phyloP scores from a whole-genome alignment of 1,140 invertebrate genomes.

The Drosophila neocordata region DNA sequence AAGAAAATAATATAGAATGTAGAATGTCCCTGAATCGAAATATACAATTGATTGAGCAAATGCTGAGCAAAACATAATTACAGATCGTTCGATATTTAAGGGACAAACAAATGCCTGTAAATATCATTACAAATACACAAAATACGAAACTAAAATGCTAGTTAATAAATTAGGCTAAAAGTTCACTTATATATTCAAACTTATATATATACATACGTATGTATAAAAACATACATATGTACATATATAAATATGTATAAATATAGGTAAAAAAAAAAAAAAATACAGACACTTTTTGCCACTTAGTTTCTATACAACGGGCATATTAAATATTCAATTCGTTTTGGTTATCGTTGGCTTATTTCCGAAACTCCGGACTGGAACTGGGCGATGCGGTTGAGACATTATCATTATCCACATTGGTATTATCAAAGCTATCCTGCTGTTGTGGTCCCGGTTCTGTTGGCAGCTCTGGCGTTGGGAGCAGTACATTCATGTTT shows the following conservation, averaged over 20 bases:
- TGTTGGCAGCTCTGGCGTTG: conserved; percentile 43
- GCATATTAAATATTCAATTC: conserved; percentile 11
- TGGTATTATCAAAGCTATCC: conserved; percentile 73
- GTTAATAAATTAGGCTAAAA: conserved; percentile 40
- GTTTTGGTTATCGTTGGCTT: conserved; percentile 23
- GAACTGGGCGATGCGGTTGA: conserved; percentile 75
- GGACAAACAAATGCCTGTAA: conserved; percentile 17
- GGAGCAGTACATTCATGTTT: conserved; percentile 71
- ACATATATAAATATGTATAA: not conserved
- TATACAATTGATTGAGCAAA: conserved; percentile 61
- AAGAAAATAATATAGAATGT: not conserved
- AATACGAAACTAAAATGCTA: conserved; percentile 42
- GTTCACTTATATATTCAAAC: not conserved
- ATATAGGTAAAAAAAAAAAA: conserved; percentile 13
- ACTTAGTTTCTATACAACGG: conserved; percentile 30
- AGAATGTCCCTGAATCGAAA: conserved; percentile 7
- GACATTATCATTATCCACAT: conserved; percentile 63
- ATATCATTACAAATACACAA: conserved; percentile 29
- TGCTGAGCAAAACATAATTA: conserved; percentile 42
- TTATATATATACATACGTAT: no score
- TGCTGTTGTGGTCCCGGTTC: conserved; percentile 66
- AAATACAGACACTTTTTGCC: conserved; percentile 15
- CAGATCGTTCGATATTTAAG: conserved; percentile 27
- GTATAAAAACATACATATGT: no score
- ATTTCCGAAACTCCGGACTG: conserved; percentile 68